These are phyloP conservation scores for Grallaria varia DNA, from an alignment of 2,113 vertebrate species.

Conservation along the genomic window DNA sequence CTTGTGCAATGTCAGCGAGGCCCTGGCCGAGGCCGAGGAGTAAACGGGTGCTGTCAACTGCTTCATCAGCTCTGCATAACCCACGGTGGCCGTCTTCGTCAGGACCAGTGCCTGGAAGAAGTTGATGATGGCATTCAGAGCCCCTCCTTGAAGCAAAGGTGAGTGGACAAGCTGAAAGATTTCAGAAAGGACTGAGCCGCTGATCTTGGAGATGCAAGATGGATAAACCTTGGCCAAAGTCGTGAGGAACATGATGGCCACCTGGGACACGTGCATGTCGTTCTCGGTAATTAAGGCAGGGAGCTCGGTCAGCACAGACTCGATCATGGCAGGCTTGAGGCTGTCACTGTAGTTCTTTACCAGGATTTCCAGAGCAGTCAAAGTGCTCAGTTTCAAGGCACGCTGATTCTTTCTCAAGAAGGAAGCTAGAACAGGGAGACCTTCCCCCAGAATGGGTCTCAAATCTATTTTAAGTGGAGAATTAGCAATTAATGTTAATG, in stretches of 20 bases:
- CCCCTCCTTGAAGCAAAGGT: slow-evolving; percentile 85
- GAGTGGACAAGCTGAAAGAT: slow-evolving; percentile 85
- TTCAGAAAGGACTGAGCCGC: slow-evolving; percentile 75
- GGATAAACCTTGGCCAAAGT: slow-evolving; percentile 81
- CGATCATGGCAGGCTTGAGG: slow-evolving; percentile 80
- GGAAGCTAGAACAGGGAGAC: slow-evolving; percentile 84
- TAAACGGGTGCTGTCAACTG: slow-evolving; percentile 81
- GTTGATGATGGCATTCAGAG: slow-evolving; percentile 77
- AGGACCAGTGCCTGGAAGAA: slow-evolving; percentile 84
- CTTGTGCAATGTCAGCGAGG: slow-evolving; percentile 70
- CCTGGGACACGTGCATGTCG: slow-evolving; percentile 93
- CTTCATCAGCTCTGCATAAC: slow-evolving; percentile 79
- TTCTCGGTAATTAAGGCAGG: slow-evolving; percentile 84
- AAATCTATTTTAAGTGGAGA: slow-evolving; percentile 85
- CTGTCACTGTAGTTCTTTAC: slow-evolving; percentile 82
- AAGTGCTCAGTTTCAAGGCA: slow-evolving; percentile 81
- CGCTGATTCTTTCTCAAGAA: slow-evolving; percentile 93
- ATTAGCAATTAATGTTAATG: slow-evolving; percentile 78
- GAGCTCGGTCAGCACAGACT: slow-evolving; percentile 82
- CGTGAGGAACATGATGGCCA: slow-evolving; percentile 84
- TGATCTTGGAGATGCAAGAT: slow-evolving; percentile 80
- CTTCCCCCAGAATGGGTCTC: slow-evolving; percentile 81
- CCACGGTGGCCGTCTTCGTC: slow-evolving; percentile 70
- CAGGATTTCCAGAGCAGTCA: slow-evolving; percentile 83
- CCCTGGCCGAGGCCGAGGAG: neutral